Conservation (phyloP, 2,888 invertebrate species). For the Ophion obscuratus region DNA sequence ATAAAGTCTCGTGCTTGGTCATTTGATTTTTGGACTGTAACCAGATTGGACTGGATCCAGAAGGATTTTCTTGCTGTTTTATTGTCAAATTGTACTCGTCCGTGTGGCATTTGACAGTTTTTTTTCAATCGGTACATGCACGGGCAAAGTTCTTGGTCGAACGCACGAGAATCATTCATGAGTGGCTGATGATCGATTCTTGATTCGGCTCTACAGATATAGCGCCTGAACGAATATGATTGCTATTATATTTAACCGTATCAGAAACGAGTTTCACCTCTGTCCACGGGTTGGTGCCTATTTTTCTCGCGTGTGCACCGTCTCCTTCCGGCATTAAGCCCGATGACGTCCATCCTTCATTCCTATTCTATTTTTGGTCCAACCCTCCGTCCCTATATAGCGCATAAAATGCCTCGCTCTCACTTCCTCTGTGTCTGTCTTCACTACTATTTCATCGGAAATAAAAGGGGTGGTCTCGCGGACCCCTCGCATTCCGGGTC, state of each 20-base stretch:
- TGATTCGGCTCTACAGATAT: constrained; percentile 2
- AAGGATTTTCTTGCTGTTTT: too few species aligned
- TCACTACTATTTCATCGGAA: constrained; percentile 18
- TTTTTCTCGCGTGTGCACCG: constrained; percentile 20
- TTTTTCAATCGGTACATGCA: too few species aligned
- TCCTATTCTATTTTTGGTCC: constrained; percentile 25
- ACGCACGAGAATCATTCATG: too few species aligned
- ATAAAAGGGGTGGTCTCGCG: constrained; percentile 18
- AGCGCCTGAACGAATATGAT: not conserved
- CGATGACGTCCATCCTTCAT: constrained; percentile 35
- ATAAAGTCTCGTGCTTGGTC: too few species aligned
- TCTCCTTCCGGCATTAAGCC: constrained; percentile 8
- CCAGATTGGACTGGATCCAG: too few species aligned
- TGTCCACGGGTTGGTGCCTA: not conserved
- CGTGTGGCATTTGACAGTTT: too few species aligned
- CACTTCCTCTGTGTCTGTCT: constrained; percentile 5
- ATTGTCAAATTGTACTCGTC: too few species aligned
- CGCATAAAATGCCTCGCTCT: constrained; percentile 1
- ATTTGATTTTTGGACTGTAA: too few species aligned
- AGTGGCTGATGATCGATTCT: not conserved
- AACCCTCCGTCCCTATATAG: not conserved
- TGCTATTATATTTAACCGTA: constrained; percentile 7
- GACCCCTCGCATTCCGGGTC: not conserved
- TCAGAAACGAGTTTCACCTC: not conserved
- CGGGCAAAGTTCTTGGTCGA: too few species aligned